Base-by-base conservation (phyloP, 2,888 invertebrate species). In the Tigriopus californicus region DNA sequence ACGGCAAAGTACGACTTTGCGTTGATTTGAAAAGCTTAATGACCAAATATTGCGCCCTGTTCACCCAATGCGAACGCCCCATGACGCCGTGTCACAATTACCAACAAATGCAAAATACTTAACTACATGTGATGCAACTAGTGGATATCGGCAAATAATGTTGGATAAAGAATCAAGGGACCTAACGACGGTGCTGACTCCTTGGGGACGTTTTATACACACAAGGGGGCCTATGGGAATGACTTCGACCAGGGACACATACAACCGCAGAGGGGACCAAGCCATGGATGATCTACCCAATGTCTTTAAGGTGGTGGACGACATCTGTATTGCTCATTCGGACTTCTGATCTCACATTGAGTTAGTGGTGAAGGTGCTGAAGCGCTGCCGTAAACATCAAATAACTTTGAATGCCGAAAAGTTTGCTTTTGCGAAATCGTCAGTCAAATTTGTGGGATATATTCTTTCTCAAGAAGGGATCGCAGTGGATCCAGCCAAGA, bases 11-110 rank as follows among this genome's bases (percentile, higher is more conserved):
- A 2, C 41, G 55, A 13, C 40, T 61, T 44, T 42, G 41, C 1
- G 44, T 58, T 4, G 61, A 61, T 47, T 51, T 61, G 2, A 58
- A 44, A 58, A 59, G 12, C 41, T 61, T 6, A 59, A 61, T 47
- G 2, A 18, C 18, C 49, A 58, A n/a, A 42, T 61, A 10, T n/a
- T 49, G 5, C 12, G 58, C 22, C 59, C 58, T n/a, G n/a, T 24
- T 4, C 58, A 61, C 22, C 61, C 52, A n/a, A 22, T 48, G 13
- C 51, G 46, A 12, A 51, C 58, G 13, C 53, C 61, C 22, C 25
- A 44, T 12, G 48, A 48, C 2, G 55, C 54, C 1, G 53, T 61
- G 22, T 41, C 46, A 10, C 49, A 49, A 18, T 48, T 61, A 6
- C 41, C 25, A 25, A 42, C 25, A 1, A n/a, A 25, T 1, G 33